phyloP scores from a whole-genome alignment of 1,140 invertebrate species.

The Phymastichus coffea region DNA sequence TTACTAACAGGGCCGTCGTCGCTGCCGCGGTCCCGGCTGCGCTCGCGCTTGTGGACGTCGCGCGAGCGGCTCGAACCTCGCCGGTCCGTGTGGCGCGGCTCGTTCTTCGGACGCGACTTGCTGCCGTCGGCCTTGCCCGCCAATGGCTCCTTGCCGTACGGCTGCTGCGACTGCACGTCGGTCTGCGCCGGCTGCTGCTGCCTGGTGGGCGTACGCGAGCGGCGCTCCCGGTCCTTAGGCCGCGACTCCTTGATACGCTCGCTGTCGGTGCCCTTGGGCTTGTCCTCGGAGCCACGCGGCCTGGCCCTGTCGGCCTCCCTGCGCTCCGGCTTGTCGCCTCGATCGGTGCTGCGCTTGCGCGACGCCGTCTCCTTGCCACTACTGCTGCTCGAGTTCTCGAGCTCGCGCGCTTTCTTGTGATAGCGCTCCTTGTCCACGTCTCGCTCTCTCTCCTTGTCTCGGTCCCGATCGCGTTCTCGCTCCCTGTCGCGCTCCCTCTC shows the following conservation, averaged over 20 bases:
- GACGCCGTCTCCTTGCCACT: slow-evolving; percentile 36
- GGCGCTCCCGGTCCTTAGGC: slow-evolving; percentile 49
- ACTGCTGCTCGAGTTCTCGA: slow-evolving; percentile 37
- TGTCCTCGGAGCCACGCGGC: slow-evolving; percentile 40
- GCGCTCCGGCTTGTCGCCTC: slow-evolving; percentile 29
- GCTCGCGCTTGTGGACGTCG: slow-evolving; percentile 48
- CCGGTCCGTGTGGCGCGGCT: slow-evolving; percentile 29
- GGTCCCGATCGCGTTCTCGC: neutral
- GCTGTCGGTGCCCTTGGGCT: slow-evolving; percentile 42
- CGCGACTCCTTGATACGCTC: slow-evolving; percentile 43
- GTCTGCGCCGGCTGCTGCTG: no score
- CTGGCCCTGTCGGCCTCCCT: slow-evolving; percentile 47
- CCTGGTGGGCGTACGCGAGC: slow-evolving; percentile 47
- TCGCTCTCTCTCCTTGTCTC: no score
- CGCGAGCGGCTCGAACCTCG: slow-evolving; percentile 37
- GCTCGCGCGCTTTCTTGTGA: slow-evolving; percentile 44
- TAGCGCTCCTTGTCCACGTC: slow-evolving; percentile 44
- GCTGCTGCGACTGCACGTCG: slow-evolving; percentile 44
- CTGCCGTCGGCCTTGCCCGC: slow-evolving; percentile 41
- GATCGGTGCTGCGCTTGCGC: slow-evolving; percentile 36
- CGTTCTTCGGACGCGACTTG: slow-evolving; percentile 50
- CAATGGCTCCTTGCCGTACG: slow-evolving; percentile 39
- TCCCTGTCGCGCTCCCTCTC: neutral
- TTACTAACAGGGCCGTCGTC: no score
- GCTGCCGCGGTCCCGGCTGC: slow-evolving; percentile 48